phyloP scores from a whole-genome alignment of 2,888 invertebrate genomes.

The Drosophila falleni region DNA sequence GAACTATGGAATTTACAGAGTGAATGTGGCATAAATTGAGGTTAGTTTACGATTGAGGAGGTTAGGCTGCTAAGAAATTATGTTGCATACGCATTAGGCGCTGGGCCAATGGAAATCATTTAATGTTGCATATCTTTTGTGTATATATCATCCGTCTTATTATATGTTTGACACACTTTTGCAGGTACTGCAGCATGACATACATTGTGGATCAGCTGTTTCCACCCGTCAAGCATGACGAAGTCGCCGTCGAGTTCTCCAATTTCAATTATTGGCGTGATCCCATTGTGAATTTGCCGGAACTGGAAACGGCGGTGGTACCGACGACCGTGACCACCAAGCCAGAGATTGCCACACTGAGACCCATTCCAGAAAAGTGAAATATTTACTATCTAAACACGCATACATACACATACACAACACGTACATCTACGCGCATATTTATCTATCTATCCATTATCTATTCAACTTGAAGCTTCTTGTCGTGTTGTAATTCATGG shows the following conservation, averaged over 20 bases:
- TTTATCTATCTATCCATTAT: constrained; percentile 12
- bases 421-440: constrained; percentile 13
- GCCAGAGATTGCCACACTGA: constrained; percentile 67
- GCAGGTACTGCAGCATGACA: constrained; percentile 95
- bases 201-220: constrained; percentile 98
- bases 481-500: constrained; percentile 9
- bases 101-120: constrained; percentile 1
- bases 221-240: constrained; percentile 91
- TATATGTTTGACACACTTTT: constrained; percentile 9
- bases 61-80: constrained; percentile 6
- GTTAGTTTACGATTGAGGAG: constrained; percentile 17
- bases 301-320: constrained; percentile 65
- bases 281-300: constrained; percentile 89
- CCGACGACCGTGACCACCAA: constrained; percentile 37
- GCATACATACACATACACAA: constrained; percentile 8
- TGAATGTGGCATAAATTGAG: constrained; percentile 52
- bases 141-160: not conserved
- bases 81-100: constrained; percentile 55
- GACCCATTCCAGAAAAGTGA: constrained; percentile 85
- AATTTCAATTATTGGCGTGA: constrained; percentile 97
- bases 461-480: constrained; percentile 24
- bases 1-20: not conserved
- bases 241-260: constrained; percentile 90
- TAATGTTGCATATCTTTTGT: constrained; percentile 4
- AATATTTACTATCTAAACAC: constrained; percentile 6